Evolutionary conservation across 2,797 vertebrate genomes (phyloP).

Genomic region (Centroberyx gerrardi): DNA sequence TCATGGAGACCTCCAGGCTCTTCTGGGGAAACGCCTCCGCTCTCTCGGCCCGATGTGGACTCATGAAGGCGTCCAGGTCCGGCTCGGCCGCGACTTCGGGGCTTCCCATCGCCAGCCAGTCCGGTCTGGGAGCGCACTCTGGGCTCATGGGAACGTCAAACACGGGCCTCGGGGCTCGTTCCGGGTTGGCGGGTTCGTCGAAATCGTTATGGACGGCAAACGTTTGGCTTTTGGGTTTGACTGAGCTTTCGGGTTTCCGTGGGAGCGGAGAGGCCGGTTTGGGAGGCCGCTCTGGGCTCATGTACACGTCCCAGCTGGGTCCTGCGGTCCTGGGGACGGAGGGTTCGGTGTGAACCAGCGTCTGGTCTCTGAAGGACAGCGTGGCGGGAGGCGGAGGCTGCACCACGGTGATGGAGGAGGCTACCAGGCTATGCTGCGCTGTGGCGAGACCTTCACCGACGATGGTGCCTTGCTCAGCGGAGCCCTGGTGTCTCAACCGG

Average conservation of each 20-base stretch:
- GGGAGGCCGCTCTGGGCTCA: conserved; percentile 47
- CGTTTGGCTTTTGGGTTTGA: not conserved
- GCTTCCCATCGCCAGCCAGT: conserved; percentile 57
- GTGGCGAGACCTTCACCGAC: conserved; percentile 67
- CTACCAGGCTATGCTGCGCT: conserved; percentile 52
- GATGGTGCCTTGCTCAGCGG: conserved; percentile 70
- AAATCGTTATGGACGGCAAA: conserved; percentile 57
- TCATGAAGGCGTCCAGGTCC: conserved; percentile 71
- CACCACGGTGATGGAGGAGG: conserved; percentile 73
- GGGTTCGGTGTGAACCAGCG: conserved; percentile 22
- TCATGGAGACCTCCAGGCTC: conserved; percentile 63
- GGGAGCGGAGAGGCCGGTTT: not conserved
- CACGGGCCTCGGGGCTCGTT: not conserved
- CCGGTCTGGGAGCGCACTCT: not conserved
- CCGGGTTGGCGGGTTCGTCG: not conserved
- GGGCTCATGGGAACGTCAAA: conserved; percentile 69
- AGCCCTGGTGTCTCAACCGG: conserved; percentile 29
- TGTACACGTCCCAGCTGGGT: conserved; percentile 63
- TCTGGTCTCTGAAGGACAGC: conserved; percentile 83
- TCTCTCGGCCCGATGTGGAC: conserved; percentile 24
- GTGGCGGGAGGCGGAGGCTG: conserved; percentile 57
- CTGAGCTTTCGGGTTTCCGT: not conserved
- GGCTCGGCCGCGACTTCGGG: not conserved
- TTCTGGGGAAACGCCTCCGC: rapidly evolving
- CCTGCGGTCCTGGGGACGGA: conserved; percentile 15